Evolutionary conservation across 2,888 invertebrate species (phyloP), one percentile per base, ranked within the genome.

Genomic region (Tinea pellionella): DNA sequence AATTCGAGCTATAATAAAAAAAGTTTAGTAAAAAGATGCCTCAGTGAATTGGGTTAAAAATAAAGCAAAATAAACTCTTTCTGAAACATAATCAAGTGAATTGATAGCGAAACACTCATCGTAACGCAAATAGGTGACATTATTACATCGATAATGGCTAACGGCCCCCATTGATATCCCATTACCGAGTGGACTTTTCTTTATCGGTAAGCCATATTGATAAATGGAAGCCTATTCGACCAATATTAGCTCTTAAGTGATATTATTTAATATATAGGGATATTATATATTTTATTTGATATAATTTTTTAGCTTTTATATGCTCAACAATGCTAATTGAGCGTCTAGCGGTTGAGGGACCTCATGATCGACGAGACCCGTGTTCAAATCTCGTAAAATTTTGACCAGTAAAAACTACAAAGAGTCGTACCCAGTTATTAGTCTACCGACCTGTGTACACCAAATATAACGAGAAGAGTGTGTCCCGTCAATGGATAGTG

Each of bases 101-200:
- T 53, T 24, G 53, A 53, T 53, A 24, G 53, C 53, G 24, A 53
- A 53, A 53, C 53, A 53, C 24, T 12, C 19, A 47, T 24, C 53
- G 53, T 24, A 18, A 11, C 53, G 53, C 16, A 47, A 47, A 47
- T 47, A 53, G 53, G 19, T 24, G 8, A 18, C 53, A 24, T 53
- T 53, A 53, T 53, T 53, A 53, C 19, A 24, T 11, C 53, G 53
- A 53, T 53, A 53, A 53, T 24, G 24, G 16, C 53, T 19, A 53
- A 19, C 53, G 53, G 53, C 53, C 53, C 32, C 57, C 57, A 57
- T 57, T 29, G 57, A 57, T 57, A 32, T 32, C 32, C 57, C 57
- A 57, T 57, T 57, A 57, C 32, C 8, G 32, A 32, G 32, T 32
- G 57, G 57, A 57, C 57, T 57, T 57, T 53, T 57, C 57, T 57